Percentiles rank a stretch among this genome's conserved stretches.
phyloP scores from a whole-genome alignment of 2,888 invertebrate species.

The Panorpa germanica region DNA sequence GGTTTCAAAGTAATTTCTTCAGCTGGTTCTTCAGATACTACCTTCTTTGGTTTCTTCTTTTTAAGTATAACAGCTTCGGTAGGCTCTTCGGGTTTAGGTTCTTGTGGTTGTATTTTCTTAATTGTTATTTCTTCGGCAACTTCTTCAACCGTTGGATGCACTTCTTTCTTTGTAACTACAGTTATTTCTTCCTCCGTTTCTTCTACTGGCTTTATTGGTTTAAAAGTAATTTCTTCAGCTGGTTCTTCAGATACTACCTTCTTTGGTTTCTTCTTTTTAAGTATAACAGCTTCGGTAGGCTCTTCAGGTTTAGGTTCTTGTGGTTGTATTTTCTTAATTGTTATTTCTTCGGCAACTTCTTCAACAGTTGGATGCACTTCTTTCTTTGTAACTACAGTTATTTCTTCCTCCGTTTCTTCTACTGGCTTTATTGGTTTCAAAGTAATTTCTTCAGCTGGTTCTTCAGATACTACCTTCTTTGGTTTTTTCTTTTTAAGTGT shows the following conservation, averaged over 20 bases:
- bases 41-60: constrained; percentile 18
- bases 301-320: constrained; percentile 16
- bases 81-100: constrained; percentile 15
- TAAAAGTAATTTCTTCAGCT: constrained; percentile 20
- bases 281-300: constrained; percentile 15
- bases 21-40: constrained; percentile 16
- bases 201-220: constrained; percentile 17
- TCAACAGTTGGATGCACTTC: constrained; percentile 20
- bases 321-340: constrained; percentile 15
- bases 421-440: constrained; percentile 18
- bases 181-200: constrained; percentile 12
- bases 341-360: constrained; percentile 18
- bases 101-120: constrained; percentile 15
- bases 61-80: constrained; percentile 15
- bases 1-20: constrained; percentile 20
- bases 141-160: constrained; percentile 21
- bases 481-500: constrained; percentile 17
- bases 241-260: constrained; percentile 16
- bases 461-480: constrained; percentile 16
- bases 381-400: constrained; percentile 5
- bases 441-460: constrained; percentile 20
- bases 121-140: constrained; percentile 17
- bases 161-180: constrained; percentile 7
- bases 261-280: constrained; percentile 17
- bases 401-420: constrained; percentile 13